These are phyloP conservation scores for Donacobius atricapilla DNA, from an alignment of 2,113 vertebrate species.

Conservation along the genomic window DNA sequence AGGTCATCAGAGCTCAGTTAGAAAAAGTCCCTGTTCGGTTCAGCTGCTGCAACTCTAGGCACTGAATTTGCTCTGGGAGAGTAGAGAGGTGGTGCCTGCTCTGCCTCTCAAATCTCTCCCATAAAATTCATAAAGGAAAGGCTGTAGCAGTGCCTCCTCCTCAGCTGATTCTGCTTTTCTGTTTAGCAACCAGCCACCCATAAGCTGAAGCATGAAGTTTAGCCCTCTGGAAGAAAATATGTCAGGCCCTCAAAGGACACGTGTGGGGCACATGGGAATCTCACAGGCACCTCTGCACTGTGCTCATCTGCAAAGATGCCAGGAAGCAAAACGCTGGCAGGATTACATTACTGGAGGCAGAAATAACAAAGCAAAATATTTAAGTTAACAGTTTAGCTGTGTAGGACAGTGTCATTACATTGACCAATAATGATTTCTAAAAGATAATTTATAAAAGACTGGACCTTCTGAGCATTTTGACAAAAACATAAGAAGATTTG, in stretches of 20 bases:
- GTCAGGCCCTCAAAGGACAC: not conserved
- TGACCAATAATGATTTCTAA: not conserved
- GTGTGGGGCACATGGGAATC: accelerated
- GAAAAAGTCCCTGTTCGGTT: not conserved
- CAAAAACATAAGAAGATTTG: not conserved
- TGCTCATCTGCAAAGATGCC: not conserved
- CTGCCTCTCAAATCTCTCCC: not conserved
- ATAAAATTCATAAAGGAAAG: not conserved
- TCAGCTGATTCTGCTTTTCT: not conserved
- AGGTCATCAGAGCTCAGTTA: not conserved
- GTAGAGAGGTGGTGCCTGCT: not conserved
- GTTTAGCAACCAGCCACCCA: not conserved
- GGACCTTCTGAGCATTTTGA: not conserved
- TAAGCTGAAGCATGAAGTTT: not conserved
- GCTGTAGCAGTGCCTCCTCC: not conserved
- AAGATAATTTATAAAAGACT: not conserved
- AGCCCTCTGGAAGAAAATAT: not conserved
- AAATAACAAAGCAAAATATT: not conserved
- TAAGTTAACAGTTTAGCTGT: not conserved
- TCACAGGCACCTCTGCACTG: not conserved
- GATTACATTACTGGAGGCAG: not conserved
- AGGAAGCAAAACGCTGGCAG: not conserved
- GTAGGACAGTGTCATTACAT: not conserved
- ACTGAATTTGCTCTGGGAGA: not conserved
- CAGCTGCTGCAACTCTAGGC: not conserved